Base-by-base conservation (phyloP, 1,140 invertebrate species). In the Drosophila albomicans region DNA sequence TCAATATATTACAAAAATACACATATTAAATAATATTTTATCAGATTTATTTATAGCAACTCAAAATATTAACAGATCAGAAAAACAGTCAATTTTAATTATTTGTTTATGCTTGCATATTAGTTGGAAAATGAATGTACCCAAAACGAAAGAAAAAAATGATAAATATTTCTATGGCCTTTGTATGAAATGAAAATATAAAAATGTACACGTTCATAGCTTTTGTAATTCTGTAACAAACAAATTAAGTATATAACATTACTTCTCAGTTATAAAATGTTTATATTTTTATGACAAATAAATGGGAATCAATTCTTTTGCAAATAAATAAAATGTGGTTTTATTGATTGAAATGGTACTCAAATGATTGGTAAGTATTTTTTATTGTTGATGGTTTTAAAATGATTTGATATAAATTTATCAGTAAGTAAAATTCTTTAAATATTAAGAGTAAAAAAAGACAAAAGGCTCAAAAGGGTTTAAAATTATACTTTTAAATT, bases 201-300 rank as follows among this genome's bases (percentile, higher is more conserved):
- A 54, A 80, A 88, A 73, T 88, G 57, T 82, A 85, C 81, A 84
- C 78, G 48, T 66, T 84, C 48, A 68, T 81, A 85, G 85, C 85
- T 89, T 88, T 88, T 88, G 71, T 89, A 88, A 81, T 63, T 78
- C 77, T 65, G 35, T 57, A 69, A 63, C 30, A 71, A 74, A 48
- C 64, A 69, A 75, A 67, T 66, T 65, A 68, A 58, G 64, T 80
- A 69, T 71, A 16, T 66, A 45, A 76, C 54, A 65, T 61, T 32
- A 66, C 32, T 64, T 66, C 65, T 76, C 65, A 79, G 63, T 57
- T 72, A 61, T 46, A 73, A 61, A 75, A 57, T 57, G 69, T 67
- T 65, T 77, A 78, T 88, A 84, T 81, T 89, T 88, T 84, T 85
- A 78, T 81, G 78, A 85, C 56, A 67, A 89, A 88, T 88, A 88